Percentiles rank a stretch among this genome's conserved stretches.
phyloP scores from a whole-genome alignment of 2,113 vertebrate species.

The Puffinus mauretanicus region DNA sequence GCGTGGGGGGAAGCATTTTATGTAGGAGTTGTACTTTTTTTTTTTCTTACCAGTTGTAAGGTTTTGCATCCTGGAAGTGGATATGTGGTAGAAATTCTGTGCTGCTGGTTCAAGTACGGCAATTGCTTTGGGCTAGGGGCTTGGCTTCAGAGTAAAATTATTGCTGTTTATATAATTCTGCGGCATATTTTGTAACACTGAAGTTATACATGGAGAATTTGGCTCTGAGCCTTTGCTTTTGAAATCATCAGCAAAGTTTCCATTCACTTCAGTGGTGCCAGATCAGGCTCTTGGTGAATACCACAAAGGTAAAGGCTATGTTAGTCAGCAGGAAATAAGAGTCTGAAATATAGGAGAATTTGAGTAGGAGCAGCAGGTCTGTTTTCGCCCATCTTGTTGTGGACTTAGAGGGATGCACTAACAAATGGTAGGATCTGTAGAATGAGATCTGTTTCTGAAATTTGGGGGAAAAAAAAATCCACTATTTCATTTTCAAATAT shows the following conservation, averaged over 20 bases:
- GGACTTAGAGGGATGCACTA: background rate
- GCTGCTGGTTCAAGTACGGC: background rate
- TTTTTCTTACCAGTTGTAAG: background rate
- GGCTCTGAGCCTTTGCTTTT: background rate
- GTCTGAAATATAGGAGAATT: background rate
- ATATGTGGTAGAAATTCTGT: background rate
- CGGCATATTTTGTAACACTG: background rate
- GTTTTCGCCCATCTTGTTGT: background rate
- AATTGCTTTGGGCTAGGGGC: background rate
- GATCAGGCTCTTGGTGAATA: background rate
- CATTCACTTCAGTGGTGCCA: background rate
- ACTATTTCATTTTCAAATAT: background rate
- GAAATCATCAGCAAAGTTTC: constrained; percentile 8
- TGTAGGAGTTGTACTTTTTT: background rate
- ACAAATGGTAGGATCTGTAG: background rate
- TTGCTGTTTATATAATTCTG: background rate
- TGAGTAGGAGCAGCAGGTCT: background rate
- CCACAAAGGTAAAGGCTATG: background rate
- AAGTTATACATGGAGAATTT: constrained; percentile 16
- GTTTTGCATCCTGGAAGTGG: background rate
- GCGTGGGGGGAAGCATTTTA: background rate
- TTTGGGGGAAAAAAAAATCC: background rate
- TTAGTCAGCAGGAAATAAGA: background rate
- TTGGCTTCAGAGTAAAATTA: background rate
- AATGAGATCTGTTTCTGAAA: background rate